A percentile compares a stretch with the other conserved stretches of the same genome.
phyloP scores from a whole-genome alignment of 2,797 vertebrate genomes.

The Chiloscyllium punctatum region DNA sequence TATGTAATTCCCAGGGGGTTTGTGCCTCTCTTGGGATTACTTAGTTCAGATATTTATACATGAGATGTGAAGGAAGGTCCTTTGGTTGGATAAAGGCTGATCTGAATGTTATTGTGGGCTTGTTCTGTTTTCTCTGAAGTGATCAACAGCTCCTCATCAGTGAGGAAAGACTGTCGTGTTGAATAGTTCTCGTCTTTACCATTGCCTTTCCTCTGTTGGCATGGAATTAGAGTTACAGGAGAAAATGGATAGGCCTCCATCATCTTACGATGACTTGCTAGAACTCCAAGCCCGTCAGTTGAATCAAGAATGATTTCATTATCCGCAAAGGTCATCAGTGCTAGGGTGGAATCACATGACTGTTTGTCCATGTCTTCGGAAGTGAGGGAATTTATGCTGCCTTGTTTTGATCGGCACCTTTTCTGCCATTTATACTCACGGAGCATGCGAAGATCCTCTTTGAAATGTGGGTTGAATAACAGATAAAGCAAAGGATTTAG shows the following conservation, averaged over 20 bases:
- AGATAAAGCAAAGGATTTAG: conserved; percentile 89
- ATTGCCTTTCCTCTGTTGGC: conserved; percentile 59
- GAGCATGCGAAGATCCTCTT: conserved; percentile 74
- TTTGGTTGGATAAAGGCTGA: conserved; percentile 52
- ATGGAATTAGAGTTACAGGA: conserved; percentile 67
- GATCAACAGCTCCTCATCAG: conserved; percentile 56
- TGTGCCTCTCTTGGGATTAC: conserved; percentile 42
- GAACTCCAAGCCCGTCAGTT: conserved; percentile 53
- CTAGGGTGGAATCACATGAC: conserved; percentile 81
- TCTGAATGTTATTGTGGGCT: conserved; percentile 49
- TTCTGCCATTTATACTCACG: conserved; percentile 53
- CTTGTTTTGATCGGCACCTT: conserved; percentile 50
- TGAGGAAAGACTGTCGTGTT: conserved; percentile 51
- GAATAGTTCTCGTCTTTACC: conserved; percentile 53
- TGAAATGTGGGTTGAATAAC: conserved; percentile 75
- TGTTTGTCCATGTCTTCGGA: conserved; percentile 78
- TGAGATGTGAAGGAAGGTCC: conserved; percentile 56
- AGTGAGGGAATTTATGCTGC: conserved; percentile 57
- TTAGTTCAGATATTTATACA: conserved; percentile 52
- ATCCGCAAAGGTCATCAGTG: conserved; percentile 72
- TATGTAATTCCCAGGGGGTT: conserved; percentile 42
- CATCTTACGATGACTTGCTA: conserved; percentile 51
- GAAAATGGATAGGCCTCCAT: conserved; percentile 53
- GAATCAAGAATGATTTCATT: conserved; percentile 59
- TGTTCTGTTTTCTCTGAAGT: conserved; percentile 50